phyloP scores from a whole-genome alignment of 1,140 invertebrate species.

The Orchestia grillus region DNA sequence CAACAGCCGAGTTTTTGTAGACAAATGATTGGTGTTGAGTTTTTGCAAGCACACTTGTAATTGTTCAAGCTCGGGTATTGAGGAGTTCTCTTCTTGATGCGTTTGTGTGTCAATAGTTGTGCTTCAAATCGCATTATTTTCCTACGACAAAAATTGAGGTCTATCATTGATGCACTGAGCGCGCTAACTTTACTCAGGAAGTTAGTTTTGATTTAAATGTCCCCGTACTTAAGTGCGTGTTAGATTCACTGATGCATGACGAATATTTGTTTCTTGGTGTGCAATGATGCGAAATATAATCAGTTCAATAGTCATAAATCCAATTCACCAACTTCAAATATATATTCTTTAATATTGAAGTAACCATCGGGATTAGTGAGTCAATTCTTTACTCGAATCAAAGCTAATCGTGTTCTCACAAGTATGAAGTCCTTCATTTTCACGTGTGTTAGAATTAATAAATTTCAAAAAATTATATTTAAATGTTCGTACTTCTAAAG shows the following conservation, averaged over 20 bases:
- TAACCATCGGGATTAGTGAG: not conserved
- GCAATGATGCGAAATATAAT: not conserved
- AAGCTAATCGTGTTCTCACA: not conserved
- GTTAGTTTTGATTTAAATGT: not conserved
- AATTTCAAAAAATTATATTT: no score
- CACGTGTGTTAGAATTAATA: no score
- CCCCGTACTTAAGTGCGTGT: not conserved
- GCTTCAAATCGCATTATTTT: not conserved
- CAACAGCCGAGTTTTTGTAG: not conserved
- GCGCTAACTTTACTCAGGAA: not conserved
- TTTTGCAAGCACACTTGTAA: not conserved
- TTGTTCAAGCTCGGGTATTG: no score
- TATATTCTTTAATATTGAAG: not conserved
- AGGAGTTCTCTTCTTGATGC: not conserved
- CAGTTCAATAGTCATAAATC: not conserved
- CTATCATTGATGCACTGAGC: not conserved
- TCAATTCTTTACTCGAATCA: not conserved
- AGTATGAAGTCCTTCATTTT: not conserved
- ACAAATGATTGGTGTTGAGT: not conserved
- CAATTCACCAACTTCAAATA: no score
- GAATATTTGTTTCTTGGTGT: not conserved
- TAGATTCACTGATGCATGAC: not conserved
- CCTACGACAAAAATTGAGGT: not conserved
- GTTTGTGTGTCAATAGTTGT: not conserved
- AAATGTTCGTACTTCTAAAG: not conserved